These are phyloP conservation scores for Bufo bufo DNA, from an alignment of 2,113 vertebrate species.

Conservation along the genomic window DNA sequence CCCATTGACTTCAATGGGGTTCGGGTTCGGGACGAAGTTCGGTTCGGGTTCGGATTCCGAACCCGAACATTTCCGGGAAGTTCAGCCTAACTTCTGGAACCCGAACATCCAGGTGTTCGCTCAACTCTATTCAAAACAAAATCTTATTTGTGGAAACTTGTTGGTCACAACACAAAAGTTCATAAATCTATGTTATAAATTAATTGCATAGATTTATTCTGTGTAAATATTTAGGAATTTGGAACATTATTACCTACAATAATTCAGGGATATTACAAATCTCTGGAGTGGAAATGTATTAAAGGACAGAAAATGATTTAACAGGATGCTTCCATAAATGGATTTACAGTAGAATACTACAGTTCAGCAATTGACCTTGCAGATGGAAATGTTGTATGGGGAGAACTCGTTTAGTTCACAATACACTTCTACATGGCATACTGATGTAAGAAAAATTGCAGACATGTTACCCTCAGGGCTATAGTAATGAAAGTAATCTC, in stretches of 20 bases:
- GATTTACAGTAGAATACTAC: neutral
- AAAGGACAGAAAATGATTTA: neutral
- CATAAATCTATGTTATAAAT: neutral
- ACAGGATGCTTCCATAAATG: neutral
- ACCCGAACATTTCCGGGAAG: too few relatives aligned
- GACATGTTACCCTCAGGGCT: constrained; percentile 43
- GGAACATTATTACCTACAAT: neutral
- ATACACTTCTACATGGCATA: neutral
- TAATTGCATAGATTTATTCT: neutral
- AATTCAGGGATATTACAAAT: neutral
- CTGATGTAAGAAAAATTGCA: constrained; percentile 37
- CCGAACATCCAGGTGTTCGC: too few relatives aligned
- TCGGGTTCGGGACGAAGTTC: too few relatives aligned
- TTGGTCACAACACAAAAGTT: neutral
- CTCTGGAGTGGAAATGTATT: neutral
- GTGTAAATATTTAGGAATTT: neutral
- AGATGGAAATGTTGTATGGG: neutral
- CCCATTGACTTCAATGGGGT: too few relatives aligned
- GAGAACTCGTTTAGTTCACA: neutral
- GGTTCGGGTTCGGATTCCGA: too few relatives aligned
- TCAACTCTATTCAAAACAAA: too few relatives aligned
- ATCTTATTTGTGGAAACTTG: neutral
- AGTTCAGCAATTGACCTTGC: constrained; percentile 7
- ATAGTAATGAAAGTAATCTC: constrained; percentile 1
- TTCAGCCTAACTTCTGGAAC: too few relatives aligned